Evolutionary conservation across 2,113 vertebrate genomes (phyloP).

Genomic region (Chaetops frenatus): DNA sequence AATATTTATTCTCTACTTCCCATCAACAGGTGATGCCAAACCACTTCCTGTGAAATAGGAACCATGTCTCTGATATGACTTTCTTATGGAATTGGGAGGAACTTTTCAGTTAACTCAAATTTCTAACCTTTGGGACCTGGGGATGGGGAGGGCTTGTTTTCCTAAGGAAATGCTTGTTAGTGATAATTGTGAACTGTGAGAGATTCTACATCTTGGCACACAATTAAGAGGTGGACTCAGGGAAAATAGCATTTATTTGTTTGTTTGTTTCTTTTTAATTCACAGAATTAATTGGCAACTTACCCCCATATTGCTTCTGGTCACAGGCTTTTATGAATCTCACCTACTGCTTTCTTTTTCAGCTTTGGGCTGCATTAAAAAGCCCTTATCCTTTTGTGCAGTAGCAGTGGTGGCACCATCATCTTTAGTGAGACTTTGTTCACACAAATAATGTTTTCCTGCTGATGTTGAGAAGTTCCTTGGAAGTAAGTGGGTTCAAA

Average conservation of each 20-base stretch:
- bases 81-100: background rate
- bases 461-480: background rate
- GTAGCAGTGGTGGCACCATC: background rate
- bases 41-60: background rate
- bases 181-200: background rate
- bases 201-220: background rate
- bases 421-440: background rate
- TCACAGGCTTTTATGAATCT: background rate
- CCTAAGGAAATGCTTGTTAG: background rate
- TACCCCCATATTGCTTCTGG: background rate
- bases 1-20: background rate
- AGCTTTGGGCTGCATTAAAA: background rate
- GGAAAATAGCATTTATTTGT: background rate
- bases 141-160: background rate
- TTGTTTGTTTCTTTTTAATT: background rate
- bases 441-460: background rate
- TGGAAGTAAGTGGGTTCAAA: background rate
- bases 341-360: background rate
- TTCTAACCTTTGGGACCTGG: background rate
- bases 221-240: background rate
- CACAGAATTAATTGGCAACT: background rate
- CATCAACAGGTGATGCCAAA: background rate
- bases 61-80: rapidly evolving
- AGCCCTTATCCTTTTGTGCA: background rate
- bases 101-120: background rate